Percentiles rank a stretch among this genome's conserved stretches.
These are phyloP conservation scores for Centropus bengalensis DNA, from an alignment of 2,113 vertebrate species.

Conservation along the genomic window DNA sequence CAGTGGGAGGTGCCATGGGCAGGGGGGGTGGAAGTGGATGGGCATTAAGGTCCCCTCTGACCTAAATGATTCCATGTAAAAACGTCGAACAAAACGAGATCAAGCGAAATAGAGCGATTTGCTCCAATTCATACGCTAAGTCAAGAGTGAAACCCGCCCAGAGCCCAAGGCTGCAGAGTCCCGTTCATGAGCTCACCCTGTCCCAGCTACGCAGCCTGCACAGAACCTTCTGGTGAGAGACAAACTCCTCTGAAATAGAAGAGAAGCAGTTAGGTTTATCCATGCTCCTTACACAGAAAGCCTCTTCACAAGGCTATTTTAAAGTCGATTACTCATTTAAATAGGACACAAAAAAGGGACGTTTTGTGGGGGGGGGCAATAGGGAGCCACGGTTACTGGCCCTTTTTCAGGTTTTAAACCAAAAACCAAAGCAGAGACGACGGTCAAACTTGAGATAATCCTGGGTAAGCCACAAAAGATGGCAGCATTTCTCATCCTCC, in stretches of 20 bases:
- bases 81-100: neutral
- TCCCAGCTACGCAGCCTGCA: neutral
- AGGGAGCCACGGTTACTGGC: neutral
- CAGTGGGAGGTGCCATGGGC: too few relatives aligned
- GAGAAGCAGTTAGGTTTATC: neutral
- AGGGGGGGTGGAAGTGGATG: too few relatives aligned
- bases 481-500: conserved; percentile 56
- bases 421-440: conserved; percentile 60
- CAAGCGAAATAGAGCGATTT: neutral
- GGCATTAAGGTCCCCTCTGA: too few relatives aligned
- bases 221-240: neutral
- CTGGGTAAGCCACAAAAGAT: conserved; percentile 65
- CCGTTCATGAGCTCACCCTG: neutral
- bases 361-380: neutral
- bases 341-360: neutral
- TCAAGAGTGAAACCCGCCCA: neutral
- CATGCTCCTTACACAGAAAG: neutral
- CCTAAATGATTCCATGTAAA: neutral
- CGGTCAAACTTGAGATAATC: conserved; percentile 54
- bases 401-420: conserved; percentile 43
- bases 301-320: neutral
- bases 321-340: neutral
- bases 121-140: neutral
- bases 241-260: neutral
- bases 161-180: neutral